phyloP scores from a whole-genome alignment of 2,797 vertebrate species.

The Trichosurus vulpecula region DNA sequence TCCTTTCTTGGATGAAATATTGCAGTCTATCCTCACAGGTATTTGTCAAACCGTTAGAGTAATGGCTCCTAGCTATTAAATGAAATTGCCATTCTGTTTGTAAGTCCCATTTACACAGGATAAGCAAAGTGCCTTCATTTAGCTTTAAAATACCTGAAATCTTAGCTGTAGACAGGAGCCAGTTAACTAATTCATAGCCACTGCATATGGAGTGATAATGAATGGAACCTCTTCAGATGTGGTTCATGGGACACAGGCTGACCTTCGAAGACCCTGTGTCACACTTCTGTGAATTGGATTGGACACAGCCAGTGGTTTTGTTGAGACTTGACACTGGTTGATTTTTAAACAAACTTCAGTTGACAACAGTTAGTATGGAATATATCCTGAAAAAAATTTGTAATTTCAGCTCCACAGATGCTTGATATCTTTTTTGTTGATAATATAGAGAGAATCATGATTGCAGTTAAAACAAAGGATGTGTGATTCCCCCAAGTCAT shows the following conservation, averaged over 20 bases:
- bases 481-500: slow-evolving; percentile 25
- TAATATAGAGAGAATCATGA: slow-evolving; percentile 55
- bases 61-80: slow-evolving; percentile 87
- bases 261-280: neutral
- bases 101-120: slow-evolving; percentile 84
- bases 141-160: slow-evolving; percentile 81
- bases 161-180: slow-evolving; percentile 69
- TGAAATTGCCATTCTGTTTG: slow-evolving; percentile 86
- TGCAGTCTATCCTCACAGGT: slow-evolving; percentile 85
- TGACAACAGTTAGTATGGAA: neutral
- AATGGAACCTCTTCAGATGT: slow-evolving; percentile 1
- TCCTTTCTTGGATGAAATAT: slow-evolving; percentile 86
- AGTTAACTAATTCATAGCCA: slow-evolving; percentile 79
- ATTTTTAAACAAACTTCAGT: slow-evolving; percentile 28
- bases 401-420: slow-evolving; percentile 49
- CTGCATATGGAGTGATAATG: neutral
- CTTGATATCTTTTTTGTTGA: slow-evolving; percentile 57
- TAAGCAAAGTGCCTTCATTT: slow-evolving; percentile 87
- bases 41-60: slow-evolving; percentile 87
- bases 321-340: neutral
- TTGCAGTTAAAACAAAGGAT: slow-evolving; percentile 61
- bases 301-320: neutral
- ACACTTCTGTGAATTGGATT: accelerated
- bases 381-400: slow-evolving; percentile 13
- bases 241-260: slow-evolving; percentile 3